phyloP scores from a whole-genome alignment of 2,797 vertebrate species.

The Halcyon leucocephala region DNA sequence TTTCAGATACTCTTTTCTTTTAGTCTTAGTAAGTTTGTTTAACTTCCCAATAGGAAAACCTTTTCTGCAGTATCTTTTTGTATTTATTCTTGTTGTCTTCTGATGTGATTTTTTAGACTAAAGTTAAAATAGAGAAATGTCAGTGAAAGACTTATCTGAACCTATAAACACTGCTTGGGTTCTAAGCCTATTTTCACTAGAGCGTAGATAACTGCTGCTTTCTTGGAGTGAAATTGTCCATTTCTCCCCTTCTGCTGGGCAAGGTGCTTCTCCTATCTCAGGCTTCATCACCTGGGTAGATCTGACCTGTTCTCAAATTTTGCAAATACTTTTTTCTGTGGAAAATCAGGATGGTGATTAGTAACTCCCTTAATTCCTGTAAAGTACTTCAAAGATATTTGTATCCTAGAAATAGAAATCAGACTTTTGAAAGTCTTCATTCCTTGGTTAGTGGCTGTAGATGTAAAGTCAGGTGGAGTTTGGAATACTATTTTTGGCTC shows the following conservation, averaged over 20 bases:
- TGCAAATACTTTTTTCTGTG: background rate
- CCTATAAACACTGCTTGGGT: background rate
- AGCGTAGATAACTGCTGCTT: background rate
- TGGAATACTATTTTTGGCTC: background rate
- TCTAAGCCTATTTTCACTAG: background rate
- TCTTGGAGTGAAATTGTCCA: fast-evolving
- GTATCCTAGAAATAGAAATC: background rate
- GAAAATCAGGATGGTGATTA: background rate
- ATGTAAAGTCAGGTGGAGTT: background rate
- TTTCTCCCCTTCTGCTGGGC: background rate
- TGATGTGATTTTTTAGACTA: background rate
- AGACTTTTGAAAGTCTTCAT: background rate
- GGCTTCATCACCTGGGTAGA: background rate
- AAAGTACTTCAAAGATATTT: background rate
- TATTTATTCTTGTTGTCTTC: background rate
- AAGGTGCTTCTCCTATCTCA: background rate
- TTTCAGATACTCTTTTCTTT: background rate
- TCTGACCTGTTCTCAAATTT: background rate
- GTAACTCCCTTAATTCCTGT: background rate
- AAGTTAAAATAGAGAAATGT: background rate
- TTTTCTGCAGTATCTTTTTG: background rate
- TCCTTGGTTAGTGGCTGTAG: background rate
- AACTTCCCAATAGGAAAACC: background rate
- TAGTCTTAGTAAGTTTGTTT: background rate
- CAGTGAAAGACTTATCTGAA: background rate